A percentile compares a stretch with the other conserved stretches of the same genome.
Evolutionary conservation across 35 echinoderm and acorn worm species (phyloP).

Genomic region (Patiria miniata): DNA sequence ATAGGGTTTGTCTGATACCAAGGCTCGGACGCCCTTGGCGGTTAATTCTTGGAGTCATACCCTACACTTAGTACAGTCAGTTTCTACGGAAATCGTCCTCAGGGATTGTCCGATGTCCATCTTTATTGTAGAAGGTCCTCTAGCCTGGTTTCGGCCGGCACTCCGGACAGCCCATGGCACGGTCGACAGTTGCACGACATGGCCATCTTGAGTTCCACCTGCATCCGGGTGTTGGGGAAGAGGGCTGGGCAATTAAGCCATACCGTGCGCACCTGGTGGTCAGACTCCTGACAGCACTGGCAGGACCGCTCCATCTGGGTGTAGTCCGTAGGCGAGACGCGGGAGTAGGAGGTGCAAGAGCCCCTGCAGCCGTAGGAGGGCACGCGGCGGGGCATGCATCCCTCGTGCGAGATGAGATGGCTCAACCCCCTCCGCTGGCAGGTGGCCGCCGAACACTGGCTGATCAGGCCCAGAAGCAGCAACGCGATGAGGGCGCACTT

Average conservation of each 20-base stretch:
- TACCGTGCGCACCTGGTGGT: neutral
- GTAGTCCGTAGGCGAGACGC: constrained; percentile 64
- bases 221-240: neutral
- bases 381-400: constrained; percentile 27
- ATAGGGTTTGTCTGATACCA: too few relatives aligned
- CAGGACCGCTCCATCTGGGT: constrained; percentile 58
- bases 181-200: constrained; percentile 54
- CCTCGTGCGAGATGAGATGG: constrained; percentile 30
- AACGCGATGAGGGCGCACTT: constrained; percentile 14
- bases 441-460: constrained; percentile 26
- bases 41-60: too few relatives aligned
- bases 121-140: neutral
- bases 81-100: too few relatives aligned
- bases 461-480: neutral
- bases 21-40: too few relatives aligned
- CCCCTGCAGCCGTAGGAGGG: constrained; percentile 53
- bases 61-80: too few relatives aligned
- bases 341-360: constrained; percentile 47
- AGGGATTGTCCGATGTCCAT: too few relatives aligned
- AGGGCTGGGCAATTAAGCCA: constrained; percentile 44
- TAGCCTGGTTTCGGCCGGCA: neutral
- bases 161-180: constrained; percentile 10
- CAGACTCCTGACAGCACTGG: constrained; percentile 62
- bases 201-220: constrained; percentile 34
- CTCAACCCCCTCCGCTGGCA: constrained; percentile 22